These are phyloP conservation scores for Sepiola atlantica DNA, from an alignment of 2,888 invertebrate genomes.

Conservation along the genomic window DNA sequence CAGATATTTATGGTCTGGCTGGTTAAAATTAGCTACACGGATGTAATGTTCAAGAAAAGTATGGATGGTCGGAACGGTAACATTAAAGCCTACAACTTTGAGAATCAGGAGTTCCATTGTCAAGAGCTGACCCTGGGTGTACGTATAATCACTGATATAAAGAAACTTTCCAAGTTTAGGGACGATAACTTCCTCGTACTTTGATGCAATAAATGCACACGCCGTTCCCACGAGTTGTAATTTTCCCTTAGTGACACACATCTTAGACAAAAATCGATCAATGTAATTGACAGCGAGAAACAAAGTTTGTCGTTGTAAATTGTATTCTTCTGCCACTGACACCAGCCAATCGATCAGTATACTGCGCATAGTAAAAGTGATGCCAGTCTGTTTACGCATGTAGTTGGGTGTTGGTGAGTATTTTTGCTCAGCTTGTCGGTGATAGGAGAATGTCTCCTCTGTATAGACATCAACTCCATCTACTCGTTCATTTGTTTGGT, in stretches of 20 bases:
- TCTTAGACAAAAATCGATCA: conserved; percentile 94
- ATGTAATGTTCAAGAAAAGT: conserved; percentile 84
- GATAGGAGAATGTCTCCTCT: conserved; percentile 87
- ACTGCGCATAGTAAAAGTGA: conserved; percentile 91
- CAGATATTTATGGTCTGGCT: conserved; percentile 51
- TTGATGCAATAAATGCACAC: conserved; percentile 96
- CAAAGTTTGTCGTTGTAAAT: conserved; percentile 89
- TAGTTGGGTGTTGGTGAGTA: conserved; percentile 85
- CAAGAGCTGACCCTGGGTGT: conserved; percentile 86
- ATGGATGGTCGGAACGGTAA: conserved; percentile 90
- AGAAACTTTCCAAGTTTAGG: conserved; percentile 97
- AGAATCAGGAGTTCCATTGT: conserved; percentile 96
- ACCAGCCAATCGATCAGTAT: conserved; percentile 98
- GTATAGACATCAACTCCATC: conserved; percentile 78
- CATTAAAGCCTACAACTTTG: conserved; percentile 90
- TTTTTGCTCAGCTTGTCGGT: conserved; percentile 84
- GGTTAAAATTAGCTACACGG: conserved; percentile 61
- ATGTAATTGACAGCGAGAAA: conserved; percentile 94
- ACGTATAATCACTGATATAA: conserved; percentile 98
- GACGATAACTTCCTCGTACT: conserved; percentile 98
- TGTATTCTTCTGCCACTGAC: conserved; percentile 93
- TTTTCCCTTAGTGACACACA: conserved; percentile 94
- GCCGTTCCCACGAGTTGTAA: conserved; percentile 96
- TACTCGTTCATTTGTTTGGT: conserved; percentile 54
- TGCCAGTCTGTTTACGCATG: conserved; percentile 95